These are phyloP conservation scores for Dioctria linearis DNA, from an alignment of 2,888 invertebrate species.

Conservation along the genomic window DNA sequence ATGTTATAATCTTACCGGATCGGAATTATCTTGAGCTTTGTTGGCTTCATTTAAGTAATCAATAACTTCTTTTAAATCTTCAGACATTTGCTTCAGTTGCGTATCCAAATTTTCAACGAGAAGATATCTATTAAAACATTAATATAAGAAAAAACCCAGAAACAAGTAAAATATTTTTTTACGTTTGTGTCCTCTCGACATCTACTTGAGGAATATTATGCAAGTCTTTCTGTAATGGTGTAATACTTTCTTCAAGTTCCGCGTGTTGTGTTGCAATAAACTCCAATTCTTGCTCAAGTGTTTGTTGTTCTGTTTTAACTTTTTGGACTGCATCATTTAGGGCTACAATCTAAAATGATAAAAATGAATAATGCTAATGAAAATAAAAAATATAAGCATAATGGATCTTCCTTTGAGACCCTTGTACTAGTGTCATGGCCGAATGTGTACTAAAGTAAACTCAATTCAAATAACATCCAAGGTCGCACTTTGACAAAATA, in stretches of 20 bases:
- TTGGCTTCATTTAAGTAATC: constrained; percentile 94
- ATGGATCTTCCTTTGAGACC: no score
- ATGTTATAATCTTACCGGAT: constrained; percentile 79
- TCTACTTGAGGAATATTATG: constrained; percentile 81
- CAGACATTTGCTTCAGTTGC: constrained; percentile 94
- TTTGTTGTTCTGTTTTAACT: constrained; percentile 90
- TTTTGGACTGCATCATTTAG: constrained; percentile 90
- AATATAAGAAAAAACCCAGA: constrained; percentile 4
- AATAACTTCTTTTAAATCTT: constrained; percentile 95
- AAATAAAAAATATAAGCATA: no score
- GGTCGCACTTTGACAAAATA: no score
- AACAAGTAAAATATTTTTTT: constrained; percentile 64
- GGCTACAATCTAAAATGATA: constrained; percentile 76
- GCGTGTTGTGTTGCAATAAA: constrained; percentile 94
- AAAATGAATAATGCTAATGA: constrained; percentile 68
- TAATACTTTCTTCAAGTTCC: constrained; percentile 89
- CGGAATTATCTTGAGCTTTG: constrained; percentile 84
- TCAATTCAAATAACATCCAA: no score
- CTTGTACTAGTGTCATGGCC: no score
- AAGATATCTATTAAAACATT: constrained; percentile 77
- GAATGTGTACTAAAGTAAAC: no score
- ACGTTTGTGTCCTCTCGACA: constrained; percentile 92
- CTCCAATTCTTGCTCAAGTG: constrained; percentile 93
- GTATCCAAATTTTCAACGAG: constrained; percentile 92
- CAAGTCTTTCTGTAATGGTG: constrained; percentile 88